phyloP scores from a whole-genome alignment of 2,113 vertebrate genomes.

The Cyprinodon brontotheroides region DNA sequence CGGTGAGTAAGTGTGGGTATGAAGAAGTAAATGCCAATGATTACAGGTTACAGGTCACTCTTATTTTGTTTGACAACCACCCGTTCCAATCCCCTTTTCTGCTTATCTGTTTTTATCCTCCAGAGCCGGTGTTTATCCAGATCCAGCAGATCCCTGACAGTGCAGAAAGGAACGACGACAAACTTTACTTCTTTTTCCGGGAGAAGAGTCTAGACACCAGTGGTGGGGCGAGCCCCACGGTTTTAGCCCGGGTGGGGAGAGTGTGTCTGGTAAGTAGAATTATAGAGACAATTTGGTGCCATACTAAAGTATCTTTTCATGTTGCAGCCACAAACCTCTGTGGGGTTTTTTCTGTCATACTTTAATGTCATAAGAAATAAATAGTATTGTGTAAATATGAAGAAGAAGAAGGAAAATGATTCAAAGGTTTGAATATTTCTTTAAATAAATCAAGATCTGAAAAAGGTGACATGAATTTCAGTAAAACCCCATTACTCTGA shows the following conservation, averaged over 20 bases:
- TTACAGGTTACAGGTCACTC: slow-evolving; percentile 61
- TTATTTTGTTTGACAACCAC: slow-evolving; percentile 56
- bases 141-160: slow-evolving; percentile 86
- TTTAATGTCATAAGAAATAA: background rate
- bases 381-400: background rate
- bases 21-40: slow-evolving; percentile 45
- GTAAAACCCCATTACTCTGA: too few relatives aligned
- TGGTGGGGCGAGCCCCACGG: slow-evolving; percentile 79
- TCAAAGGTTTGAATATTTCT: background rate
- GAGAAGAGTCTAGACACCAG: slow-evolving; percentile 84
- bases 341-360: background rate
- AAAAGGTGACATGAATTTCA: background rate
- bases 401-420: too few relatives aligned
- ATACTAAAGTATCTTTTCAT: background rate
- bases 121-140: slow-evolving; percentile 85
- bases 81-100: slow-evolving; percentile 46
- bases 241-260: slow-evolving; percentile 82
- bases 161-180: slow-evolving; percentile 85
- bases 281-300: background rate
- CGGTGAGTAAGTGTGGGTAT: slow-evolving; percentile 76
- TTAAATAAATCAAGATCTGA: background rate
- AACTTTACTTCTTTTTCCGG: slow-evolving; percentile 88
- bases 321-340: background rate
- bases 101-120: slow-evolving; percentile 48
- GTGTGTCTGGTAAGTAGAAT: slow-evolving; percentile 83